Base-by-base conservation (phyloP, 2,113 vertebrate species). In the Perccottus glenii region DNA sequence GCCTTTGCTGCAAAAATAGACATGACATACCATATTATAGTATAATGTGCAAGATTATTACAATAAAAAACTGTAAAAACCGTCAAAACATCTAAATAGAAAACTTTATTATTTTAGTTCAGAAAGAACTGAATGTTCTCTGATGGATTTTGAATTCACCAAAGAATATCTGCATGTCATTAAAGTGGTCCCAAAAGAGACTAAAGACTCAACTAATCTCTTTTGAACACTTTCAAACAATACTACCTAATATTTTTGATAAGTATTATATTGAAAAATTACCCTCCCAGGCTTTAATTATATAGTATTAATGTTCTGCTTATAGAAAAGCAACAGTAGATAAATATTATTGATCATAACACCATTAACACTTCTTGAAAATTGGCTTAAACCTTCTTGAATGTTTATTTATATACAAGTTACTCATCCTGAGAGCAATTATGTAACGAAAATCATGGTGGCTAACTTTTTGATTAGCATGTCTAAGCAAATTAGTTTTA, bases 401-500 rank as follows among this genome's bases (percentile, higher is more conserved):
- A 58, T 58, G 56, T 58, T 43, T 43, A 58, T 42, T 55, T 58
- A 43, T 42, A 40, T 16, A 42, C 56, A 33, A 2, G 27, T 40
- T 12, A 3, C 51, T 38, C 11, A 53, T 53, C 61, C 55, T 60
- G 19, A 70, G 69, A 48, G 6, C 35, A 42, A 58, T 64, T 59
- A 33, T n/a, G 9, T 49, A 68, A 61, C 40, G 27, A 36, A 64
- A 70, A 53, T 61, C 5, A 11, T 27, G 67, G 38, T 44, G 32
- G 56, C 51, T 50, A 19, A 33, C n/a, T 46, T 55, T 64, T 9
- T 55, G 32, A 58, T 64, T 60, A 57, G 14, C 36, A 57, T 57
- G 61, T 77, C 36, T 5, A 50, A 63, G 60, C 46, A 76, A 66
- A 75, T 78, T 14, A 64, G 40, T 72, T 78, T 81, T 77, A 60